Conservation (phyloP, 2,888 invertebrate species). For the Rutpela maculata region DNA sequence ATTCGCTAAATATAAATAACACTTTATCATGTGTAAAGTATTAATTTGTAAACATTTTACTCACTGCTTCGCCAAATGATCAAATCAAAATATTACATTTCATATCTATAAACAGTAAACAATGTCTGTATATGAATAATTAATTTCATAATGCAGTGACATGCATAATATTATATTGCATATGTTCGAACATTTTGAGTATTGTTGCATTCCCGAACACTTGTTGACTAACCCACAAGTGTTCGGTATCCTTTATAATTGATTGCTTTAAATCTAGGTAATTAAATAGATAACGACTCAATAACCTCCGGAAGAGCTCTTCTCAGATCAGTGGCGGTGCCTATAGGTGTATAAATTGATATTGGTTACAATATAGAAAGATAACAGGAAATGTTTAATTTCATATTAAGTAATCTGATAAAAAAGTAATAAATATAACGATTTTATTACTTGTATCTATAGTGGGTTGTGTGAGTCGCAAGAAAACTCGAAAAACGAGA, state of each 20-base stretch:
- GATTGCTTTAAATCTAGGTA: slow-evolving; percentile 25
- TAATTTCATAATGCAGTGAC: background rate
- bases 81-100: background rate
- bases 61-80: background rate
- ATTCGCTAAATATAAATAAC: background rate
- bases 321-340: slow-evolving; percentile 13
- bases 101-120: slow-evolving; percentile 5
- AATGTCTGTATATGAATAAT: background rate
- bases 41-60: slow-evolving; percentile 1
- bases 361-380: no score
- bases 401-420: no score
- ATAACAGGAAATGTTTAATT: no score
- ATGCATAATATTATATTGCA: slow-evolving; percentile 2
- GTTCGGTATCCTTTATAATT: slow-evolving; percentile 23
- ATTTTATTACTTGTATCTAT: no score
- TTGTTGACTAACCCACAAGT: slow-evolving; percentile 29
- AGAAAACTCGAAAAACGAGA: no score
- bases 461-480: no score
- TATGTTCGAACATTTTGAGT: background rate
- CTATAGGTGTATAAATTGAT: no score
- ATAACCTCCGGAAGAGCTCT: slow-evolving; percentile 10
- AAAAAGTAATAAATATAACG: no score
- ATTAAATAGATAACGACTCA: slow-evolving; percentile 30
- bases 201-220: slow-evolving; percentile 8
- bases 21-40: background rate